A percentile compares a stretch with the other conserved stretches of the same genome.
Evolutionary conservation across 2,797 vertebrate genomes (phyloP).

Genomic region (Notolabrus celidotus): DNA sequence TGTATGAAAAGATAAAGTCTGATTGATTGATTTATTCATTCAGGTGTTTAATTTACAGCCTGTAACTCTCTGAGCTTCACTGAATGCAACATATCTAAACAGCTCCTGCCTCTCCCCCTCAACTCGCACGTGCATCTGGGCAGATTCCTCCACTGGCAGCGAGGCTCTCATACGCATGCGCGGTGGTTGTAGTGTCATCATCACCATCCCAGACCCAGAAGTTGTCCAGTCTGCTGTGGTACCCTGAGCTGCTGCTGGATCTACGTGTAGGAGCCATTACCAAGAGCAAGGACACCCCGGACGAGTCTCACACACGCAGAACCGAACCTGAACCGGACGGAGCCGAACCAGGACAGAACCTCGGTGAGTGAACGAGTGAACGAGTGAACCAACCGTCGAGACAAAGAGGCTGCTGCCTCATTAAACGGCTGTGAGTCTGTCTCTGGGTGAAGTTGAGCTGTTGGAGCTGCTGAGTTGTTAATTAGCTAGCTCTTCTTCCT

Average conservation of each 20-base stretch:
- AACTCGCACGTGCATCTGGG: slow-evolving; percentile 24
- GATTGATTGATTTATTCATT: too few species aligned
- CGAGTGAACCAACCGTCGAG: accelerated
- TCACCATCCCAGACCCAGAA: slow-evolving; percentile 33
- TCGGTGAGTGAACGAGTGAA: slow-evolving; percentile 33
- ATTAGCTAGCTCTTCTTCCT: slow-evolving; percentile 7
- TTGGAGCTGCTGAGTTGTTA: neutral
- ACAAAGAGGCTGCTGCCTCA: slow-evolving; percentile 18
- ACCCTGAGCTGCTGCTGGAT: slow-evolving; percentile 19
- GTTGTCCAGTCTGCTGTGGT: slow-evolving; percentile 33
- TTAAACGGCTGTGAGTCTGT: neutral
- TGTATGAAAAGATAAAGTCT: too few species aligned
- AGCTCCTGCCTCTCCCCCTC: neutral
- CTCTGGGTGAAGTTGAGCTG: neutral
- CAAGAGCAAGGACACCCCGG: neutral
- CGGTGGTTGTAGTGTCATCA: neutral
- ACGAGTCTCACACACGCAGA: neutral
- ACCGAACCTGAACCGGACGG: neutral
- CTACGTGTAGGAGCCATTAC: neutral
- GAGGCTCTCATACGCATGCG: slow-evolving; percentile 65
- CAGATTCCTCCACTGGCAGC: slow-evolving; percentile 30
- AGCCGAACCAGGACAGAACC: too few species aligned
- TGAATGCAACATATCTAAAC: neutral
- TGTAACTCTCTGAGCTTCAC: too few species aligned
- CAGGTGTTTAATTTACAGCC: too few species aligned